Evolutionary conservation across 1,140 invertebrate species (phyloP).

Genomic region (Zelostemma sp.): DNA sequence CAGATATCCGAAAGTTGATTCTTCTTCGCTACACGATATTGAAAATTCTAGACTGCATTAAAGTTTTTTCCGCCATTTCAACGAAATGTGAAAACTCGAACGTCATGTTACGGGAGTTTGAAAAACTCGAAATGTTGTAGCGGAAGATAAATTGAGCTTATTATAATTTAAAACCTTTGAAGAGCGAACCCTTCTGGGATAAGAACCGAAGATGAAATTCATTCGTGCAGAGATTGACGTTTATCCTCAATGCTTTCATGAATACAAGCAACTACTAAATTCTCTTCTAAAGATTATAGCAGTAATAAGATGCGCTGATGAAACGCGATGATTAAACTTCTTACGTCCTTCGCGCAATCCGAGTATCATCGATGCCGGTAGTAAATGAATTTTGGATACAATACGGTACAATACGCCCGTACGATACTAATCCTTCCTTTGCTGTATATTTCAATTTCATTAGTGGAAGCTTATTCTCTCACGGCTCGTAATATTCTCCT

Average conservation of each 20-base stretch:
- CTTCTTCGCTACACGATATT: constrained; percentile 53
- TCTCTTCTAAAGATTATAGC: neutral
- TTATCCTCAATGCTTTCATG: neutral
- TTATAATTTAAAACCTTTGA: neutral
- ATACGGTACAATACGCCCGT: constrained; percentile 15
- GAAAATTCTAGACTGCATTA: constrained; percentile 62
- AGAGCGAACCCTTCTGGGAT: too few relatives aligned
- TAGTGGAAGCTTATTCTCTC: constrained; percentile 55
- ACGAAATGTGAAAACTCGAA: constrained; percentile 26
- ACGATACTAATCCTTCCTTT: constrained; percentile 59
- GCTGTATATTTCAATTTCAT: constrained; percentile 67
- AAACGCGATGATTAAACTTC: constrained; percentile 1
- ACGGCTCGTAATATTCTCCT: constrained; percentile 50
- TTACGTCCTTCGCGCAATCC: neutral
- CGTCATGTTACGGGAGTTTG: neutral
- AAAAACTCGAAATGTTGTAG: neutral
- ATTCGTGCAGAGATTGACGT: neutral
- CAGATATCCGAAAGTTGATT: constrained; percentile 52
- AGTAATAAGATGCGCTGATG: neutral
- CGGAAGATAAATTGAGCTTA: too few relatives aligned
- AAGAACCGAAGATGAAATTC: too few relatives aligned
- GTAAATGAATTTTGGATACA: constrained; percentile 30
- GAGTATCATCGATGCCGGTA: constrained; percentile 3
- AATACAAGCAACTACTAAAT: neutral
- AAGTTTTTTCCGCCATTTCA: constrained; percentile 43